Evolutionary conservation across 2,113 vertebrate genomes (phyloP), one percentile per base, ranked within the genome.

Genomic region (Motacilla tschutschensis): DNA sequence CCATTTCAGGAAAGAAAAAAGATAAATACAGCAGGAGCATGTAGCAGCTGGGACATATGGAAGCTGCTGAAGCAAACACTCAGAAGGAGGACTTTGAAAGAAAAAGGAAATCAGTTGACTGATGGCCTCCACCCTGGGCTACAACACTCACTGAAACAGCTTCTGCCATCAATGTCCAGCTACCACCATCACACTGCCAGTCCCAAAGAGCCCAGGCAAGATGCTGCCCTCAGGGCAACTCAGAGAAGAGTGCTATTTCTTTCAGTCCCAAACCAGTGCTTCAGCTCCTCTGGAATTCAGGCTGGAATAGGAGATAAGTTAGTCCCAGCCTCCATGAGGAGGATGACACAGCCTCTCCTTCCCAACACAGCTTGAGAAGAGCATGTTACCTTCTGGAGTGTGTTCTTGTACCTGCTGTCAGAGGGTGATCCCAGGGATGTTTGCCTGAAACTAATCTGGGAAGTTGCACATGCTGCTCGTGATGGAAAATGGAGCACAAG

Each of bases 71-170:
- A 17, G 41, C 10, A 53, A 43, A 38, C 14, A 12, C 8, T n/a
- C 21, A 16, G 41, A 35, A 70, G 46, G 10, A 70, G 51, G 1
- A 0, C n/a, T 40, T 48, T 4, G 18, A 62, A 65, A 20, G 35
- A 15, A 53, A 55, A 76, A 53, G 6, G 10, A 7, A 14, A 44
- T 38, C 17, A 21, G 26, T 11, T 7, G 33, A 5, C 16, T 43
- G 53, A 10, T 9, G 35, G 50, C 8, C 7, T 51, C 14, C 2
- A 1, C n/a, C 47, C 24, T 24, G 26, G 4, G n/a, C 47, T 7
- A 29, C 40, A 73, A 3, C 5, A 8, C 8, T 24, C 29, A 21
- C 6, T 0, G 0, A 33, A 50, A 31, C 14, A 40, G 48, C 65
- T 70, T 36, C 60, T 71, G 44, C 57, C 13, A 1, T 26, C 47